Base-by-base conservation (phyloP, 2,113 vertebrate genomes). In the Progne subis region DNA sequence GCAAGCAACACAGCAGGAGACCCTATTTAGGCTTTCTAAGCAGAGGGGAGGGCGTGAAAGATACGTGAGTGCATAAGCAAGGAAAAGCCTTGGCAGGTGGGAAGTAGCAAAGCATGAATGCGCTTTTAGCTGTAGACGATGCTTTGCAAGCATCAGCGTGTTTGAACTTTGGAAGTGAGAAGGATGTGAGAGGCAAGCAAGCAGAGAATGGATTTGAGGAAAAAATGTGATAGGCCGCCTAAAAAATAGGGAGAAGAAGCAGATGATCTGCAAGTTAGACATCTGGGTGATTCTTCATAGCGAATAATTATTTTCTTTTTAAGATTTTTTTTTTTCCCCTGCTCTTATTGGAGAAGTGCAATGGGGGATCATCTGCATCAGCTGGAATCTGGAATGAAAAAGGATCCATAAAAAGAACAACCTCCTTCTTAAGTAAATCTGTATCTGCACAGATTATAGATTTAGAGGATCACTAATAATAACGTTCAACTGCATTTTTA, bases 111-210 rank as follows among this genome's bases (percentile, higher is more conserved):
- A 90, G 84, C 55, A 69, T 72, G 70, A 88, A 69, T 82, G 55
- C 89, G 91, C 70, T 41, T 80, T 83, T 94, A 88, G 90, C 47
- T 88, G 44, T 85, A 75, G 90, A 60, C 44, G 56, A 34, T 67
- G 65, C 60, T 88, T 39, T 83, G 76, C 84, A 79, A 76, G 82
- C 39, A 70, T 87, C 85, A 70, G 47, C 39, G 12, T 53, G 47
- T 91, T 90, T 80, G 90, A 92, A 74, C 59, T 92, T 90, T 47
- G 44, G 24, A 92, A 83, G 60, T 81, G 68, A 92, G 63, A 87
- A 91, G 31, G 34, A 56, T 80, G 82, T 63, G 63, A 84, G 60
- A 93, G 31, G 41, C 34, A 75, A 74, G 47, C 44, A 60, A 74
- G 47, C 44, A 60, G 56, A 28, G 52, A 82, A 68, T 26, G 41